Evolutionary conservation across 37 sponge, comb jelly and placozoan species (phyloP), one percentile per base, ranked within the genome.

Genomic region (Lycopodina hypogea): DNA sequence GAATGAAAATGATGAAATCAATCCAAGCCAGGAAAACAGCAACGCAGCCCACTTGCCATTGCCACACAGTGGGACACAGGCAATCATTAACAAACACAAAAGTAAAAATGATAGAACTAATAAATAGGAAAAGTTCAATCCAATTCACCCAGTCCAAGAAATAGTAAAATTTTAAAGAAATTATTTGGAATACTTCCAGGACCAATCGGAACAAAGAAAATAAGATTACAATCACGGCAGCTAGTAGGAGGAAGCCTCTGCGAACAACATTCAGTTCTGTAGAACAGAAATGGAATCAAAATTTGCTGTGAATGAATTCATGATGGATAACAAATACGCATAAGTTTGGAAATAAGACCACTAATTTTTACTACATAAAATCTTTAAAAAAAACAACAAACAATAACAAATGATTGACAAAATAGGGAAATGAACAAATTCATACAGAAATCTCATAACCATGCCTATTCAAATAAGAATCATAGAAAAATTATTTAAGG

Each of bases 11-110:
- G 35, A 93, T 75, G 74, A 97, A 78, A 71, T 89, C 68, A n/a
- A 93, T 85, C 99, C 99, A 99, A 23, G 88, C 83, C 7, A 93
- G 76, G 58, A 95, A 91, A 23, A 99, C 71, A 11, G 88, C 87
- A 19, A 93, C 28, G 19, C 82, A 86, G 21, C 99, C 99, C 9
- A 94, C 34, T 78, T 93, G 92, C 92, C 92, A 97, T 71, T 87
- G 90, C 90, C 90, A 90, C 19, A 65, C 68, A 17, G 55, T 51
- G 33, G 77, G 78, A 30, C 83, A 88, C 22, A 45, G 29, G 64
- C 86, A 86, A 32, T 86, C 33, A 53, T 50, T 73, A 34, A 38
- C 14, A 66, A 65, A 63, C 12, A 81, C 71, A 36, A 72, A 74
- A 42, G 78, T 80, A 81, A 94, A 90, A 3, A 90, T 50, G 19